Base-by-base conservation (phyloP, 2,888 invertebrate genomes). In the Drosophila picticornis region DNA sequence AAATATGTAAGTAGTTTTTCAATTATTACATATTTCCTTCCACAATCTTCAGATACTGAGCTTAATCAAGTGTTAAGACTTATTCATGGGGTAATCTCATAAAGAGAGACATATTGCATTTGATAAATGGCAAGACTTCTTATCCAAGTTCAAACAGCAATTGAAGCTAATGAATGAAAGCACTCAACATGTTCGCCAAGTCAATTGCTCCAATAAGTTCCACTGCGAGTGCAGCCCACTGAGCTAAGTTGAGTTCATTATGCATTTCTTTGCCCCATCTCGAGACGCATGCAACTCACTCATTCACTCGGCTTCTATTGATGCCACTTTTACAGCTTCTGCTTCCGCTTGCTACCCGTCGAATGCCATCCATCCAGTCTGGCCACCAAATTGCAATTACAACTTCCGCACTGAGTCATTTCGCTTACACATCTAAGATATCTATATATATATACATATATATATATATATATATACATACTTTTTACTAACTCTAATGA, bases 351-450 rank as follows among this genome's bases (percentile, higher is more conserved):
- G 13, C 25, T 9, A 22, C 60, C 43, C 43, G 22, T 55, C 19
- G 29, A 19, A 38, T 67, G 27, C 50, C 32, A n/a, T 53, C 29
- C 36, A 52, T 51, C 27, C 36, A 52, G 53, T 60, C 53, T 69
- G 51, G 50, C 13, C 34, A 32, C 22, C 68, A 64, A 77, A 72
- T 34, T 74, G 85, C 80, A 80, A 84, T 88, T 88, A 84, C 80
- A 82, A 84, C 80, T 82, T 85, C 85, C 85, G 90, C 61, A 61
- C 70, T 90, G 80, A 80, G 61, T 89, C 88, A 84, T 63, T 50
- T 50, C 34, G 31, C 40, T 29, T 6, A 43, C 40, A 57, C 22
- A 57, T 40, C 38, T 29, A 25, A 27, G 7, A 40, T 43, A 38
- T 16, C 32, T 40, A 22, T 34, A n/a, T 34, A 4, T 31, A 13